phyloP scores from a whole-genome alignment of 1,140 invertebrate genomes.

The Venustaconcha ellipsiformis region DNA sequence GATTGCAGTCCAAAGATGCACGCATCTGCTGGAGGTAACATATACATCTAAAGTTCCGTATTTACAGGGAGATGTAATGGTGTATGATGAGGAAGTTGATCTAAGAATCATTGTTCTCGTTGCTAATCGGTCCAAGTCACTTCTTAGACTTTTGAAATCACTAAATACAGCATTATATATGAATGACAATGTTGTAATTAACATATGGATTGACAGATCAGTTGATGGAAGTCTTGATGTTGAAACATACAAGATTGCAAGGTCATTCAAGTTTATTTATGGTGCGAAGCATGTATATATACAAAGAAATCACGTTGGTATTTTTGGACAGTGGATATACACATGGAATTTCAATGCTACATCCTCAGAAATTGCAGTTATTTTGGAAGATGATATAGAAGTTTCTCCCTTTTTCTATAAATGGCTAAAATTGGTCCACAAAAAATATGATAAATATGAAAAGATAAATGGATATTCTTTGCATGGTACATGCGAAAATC shows the following conservation, averaged over 20 bases:
- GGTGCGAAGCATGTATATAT: slow-evolving; percentile 28
- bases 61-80: too few species aligned
- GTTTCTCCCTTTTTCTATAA: slow-evolving; percentile 40
- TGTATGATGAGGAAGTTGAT: not conserved
- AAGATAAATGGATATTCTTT: slow-evolving; percentile 35
- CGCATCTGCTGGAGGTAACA: too few species aligned
- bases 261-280: slow-evolving; percentile 32
- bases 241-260: slow-evolving; percentile 19
- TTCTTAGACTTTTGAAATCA: slow-evolving; percentile 24
- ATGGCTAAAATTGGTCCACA: slow-evolving; percentile 42
- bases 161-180: slow-evolving; percentile 32
- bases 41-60: too few species aligned
- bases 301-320: slow-evolving; percentile 27
- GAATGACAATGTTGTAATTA: slow-evolving; percentile 22
- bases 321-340: slow-evolving; percentile 45
- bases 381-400: slow-evolving; percentile 49
- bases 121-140: slow-evolving; percentile 16
- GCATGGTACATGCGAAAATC: slow-evolving; percentile 15
- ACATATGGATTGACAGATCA: slow-evolving; percentile 38
- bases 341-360: slow-evolving; percentile 30
- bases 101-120: slow-evolving; percentile 23
- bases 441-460: slow-evolving; percentile 31
- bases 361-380: slow-evolving; percentile 38
- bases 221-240: slow-evolving; percentile 4
- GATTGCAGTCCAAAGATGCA: too few species aligned